Conservation (phyloP, 2,888 invertebrate species). For the Epirrhoe alternata region DNA sequence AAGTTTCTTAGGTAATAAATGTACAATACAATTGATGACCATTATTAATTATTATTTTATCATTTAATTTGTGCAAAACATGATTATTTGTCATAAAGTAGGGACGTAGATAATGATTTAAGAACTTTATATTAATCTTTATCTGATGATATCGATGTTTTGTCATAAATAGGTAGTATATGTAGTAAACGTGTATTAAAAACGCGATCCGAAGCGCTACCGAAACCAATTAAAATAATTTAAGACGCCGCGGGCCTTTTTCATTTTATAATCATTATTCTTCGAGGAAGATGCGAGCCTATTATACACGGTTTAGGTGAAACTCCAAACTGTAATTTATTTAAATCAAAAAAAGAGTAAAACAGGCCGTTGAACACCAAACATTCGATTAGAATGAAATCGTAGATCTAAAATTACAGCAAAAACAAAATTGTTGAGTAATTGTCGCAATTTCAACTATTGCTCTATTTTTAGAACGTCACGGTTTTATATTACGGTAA, state of each 20-base stretch:
- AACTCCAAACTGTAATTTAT: conserved; percentile 75
- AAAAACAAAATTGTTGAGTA: conserved; percentile 29
- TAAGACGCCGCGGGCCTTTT: conserved; percentile 80
- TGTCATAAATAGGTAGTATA: conserved; percentile 9
- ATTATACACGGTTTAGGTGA: conserved; percentile 81
- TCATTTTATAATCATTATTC: conserved; percentile 83
- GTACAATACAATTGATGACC: conserved; percentile 11
- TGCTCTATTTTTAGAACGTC: conserved; percentile 15
- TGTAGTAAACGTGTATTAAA: conserved; percentile 50
- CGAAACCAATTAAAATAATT: conserved; percentile 86
- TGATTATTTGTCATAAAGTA: neutral
- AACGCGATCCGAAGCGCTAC: conserved; percentile 74
- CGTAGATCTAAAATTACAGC: conserved; percentile 29
- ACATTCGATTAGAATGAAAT: conserved; percentile 38
- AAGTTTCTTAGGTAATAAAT: conserved; percentile 2
- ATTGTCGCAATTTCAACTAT: conserved; percentile 21
- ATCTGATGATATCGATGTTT: conserved; percentile 9
- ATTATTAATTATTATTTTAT: neutral
- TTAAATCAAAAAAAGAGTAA: conserved; percentile 54
- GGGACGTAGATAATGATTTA: conserved; percentile 33
- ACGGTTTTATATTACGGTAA: conserved; percentile 2
- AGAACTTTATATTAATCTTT: conserved; percentile 27
- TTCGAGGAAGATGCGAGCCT: conserved; percentile 77
- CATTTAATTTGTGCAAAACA: conserved; percentile 16
- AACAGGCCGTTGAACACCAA: conserved; percentile 39